Evolutionary conservation across 2,888 invertebrate genomes (phyloP).

Genomic region (Hyalella azteca): DNA sequence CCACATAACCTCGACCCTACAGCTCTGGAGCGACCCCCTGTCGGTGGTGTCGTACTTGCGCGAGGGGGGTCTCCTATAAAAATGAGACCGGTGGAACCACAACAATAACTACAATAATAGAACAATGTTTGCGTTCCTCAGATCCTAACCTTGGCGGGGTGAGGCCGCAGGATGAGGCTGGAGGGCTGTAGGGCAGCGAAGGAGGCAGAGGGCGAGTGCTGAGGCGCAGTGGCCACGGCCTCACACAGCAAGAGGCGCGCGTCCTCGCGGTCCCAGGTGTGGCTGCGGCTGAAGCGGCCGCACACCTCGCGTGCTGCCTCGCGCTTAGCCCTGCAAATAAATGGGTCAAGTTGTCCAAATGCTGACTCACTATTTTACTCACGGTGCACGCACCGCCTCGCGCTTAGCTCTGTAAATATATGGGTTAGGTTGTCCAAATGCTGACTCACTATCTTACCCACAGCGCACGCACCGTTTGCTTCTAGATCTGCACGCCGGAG

Average conservation of each 20-base stretch:
- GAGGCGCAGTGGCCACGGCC: conserved; percentile 66
- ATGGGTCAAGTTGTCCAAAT: not conserved
- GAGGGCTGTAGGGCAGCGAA: conserved; percentile 25
- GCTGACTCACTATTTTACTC: not conserved
- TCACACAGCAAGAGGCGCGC: conserved; percentile 84
- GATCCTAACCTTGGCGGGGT: not conserved
- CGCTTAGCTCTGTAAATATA: conserved; percentile 45
- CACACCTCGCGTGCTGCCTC: conserved; percentile 62
- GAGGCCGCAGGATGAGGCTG: not conserved
- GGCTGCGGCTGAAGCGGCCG: conserved; percentile 68
- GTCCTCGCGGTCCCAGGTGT: conserved; percentile 88
- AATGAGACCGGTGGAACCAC: not conserved
- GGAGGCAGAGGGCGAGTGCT: conserved; percentile 14
- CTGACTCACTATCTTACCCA: not conserved
- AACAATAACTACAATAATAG: too few relatives aligned
- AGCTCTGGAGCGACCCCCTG: not conserved
- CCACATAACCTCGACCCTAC: not conserved
- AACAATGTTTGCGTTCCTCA: not conserved
- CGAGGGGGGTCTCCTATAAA: not conserved
- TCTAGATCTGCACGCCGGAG: conserved; percentile 51
- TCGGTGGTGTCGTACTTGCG: not conserved
- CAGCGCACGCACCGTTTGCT: conserved; percentile 39
- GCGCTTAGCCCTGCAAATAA: conserved; percentile 46
- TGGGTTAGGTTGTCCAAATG: not conserved
- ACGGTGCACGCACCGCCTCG: conserved; percentile 40